phyloP scores from a whole-genome alignment of 2,888 invertebrate species.

The Capitulum mitella region DNA sequence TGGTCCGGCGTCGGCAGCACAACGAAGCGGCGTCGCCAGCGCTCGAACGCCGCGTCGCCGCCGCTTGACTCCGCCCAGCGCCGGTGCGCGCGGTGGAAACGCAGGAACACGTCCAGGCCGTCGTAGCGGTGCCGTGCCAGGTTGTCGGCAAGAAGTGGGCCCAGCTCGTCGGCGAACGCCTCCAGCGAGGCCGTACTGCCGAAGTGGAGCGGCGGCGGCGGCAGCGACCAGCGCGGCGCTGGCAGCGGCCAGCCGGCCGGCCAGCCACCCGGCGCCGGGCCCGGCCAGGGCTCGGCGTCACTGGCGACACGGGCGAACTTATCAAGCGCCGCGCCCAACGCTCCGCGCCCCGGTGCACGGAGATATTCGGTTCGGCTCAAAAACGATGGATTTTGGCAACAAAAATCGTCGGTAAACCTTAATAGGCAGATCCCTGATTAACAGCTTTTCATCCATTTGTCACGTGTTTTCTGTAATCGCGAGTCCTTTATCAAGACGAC shows the following conservation, averaged over 20 bases:
- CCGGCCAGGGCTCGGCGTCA: neutral
- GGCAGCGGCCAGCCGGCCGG: constrained; percentile 9
- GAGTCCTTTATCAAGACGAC: too few relatives aligned
- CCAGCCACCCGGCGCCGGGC: neutral
- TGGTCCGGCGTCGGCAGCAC: neutral
- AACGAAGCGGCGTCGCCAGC: neutral
- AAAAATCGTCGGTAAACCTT: too few relatives aligned
- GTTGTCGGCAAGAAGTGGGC: neutral
- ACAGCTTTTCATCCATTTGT: too few relatives aligned
- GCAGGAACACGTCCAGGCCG: neutral
- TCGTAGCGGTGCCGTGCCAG: neutral
- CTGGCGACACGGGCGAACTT: neutral
- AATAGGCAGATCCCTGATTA: too few relatives aligned
- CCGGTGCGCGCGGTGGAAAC: neutral
- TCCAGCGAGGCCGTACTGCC: neutral
- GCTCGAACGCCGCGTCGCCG: neutral
- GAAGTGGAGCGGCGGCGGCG: neutral
- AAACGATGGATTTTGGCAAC: too few relatives aligned
- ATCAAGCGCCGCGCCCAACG: neutral
- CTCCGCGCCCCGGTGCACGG: too few relatives aligned
- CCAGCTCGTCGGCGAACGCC: neutral
- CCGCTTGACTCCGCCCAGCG: neutral
- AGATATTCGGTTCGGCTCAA: too few relatives aligned
- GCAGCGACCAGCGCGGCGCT: neutral
- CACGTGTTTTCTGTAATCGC: too few relatives aligned